phyloP scores from a whole-genome alignment of 2,797 vertebrate species.

The Tokudaia muenninki region DNA sequence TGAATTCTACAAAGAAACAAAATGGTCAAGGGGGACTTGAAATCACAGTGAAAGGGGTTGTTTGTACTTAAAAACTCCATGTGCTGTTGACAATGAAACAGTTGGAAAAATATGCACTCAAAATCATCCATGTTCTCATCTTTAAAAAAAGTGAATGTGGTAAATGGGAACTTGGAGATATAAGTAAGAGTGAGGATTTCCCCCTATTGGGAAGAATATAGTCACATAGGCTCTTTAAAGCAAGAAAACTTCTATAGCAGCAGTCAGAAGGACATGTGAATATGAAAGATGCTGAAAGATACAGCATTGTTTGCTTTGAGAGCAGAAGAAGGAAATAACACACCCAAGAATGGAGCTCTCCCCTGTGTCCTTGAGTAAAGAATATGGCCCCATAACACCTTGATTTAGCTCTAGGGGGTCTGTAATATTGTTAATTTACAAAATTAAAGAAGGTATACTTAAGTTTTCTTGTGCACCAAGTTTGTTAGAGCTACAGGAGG shows the following conservation, averaged over 20 bases:
- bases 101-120: neutral
- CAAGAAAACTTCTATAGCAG: neutral
- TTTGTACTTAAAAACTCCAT: neutral
- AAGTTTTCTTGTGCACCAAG: neutral
- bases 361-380: neutral
- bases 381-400: neutral
- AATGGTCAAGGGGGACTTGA: neutral
- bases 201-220: neutral
- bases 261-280: neutral
- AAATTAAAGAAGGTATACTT: neutral
- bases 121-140: neutral
- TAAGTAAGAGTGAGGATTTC: neutral
- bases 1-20: constrained; percentile 17
- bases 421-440: neutral
- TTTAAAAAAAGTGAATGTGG: neutral
- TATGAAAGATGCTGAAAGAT: neutral
- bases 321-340: neutral
- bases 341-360: neutral
- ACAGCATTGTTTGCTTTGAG: neutral
- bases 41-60: neutral
- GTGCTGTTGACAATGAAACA: neutral
- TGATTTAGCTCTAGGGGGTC: neutral
- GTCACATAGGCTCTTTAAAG: neutral
- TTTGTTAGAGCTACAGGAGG: neutral
- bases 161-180: neutral